These are phyloP conservation scores for Arctia plantaginis DNA, from an alignment of 2,888 invertebrate species.

Conservation along the genomic window DNA sequence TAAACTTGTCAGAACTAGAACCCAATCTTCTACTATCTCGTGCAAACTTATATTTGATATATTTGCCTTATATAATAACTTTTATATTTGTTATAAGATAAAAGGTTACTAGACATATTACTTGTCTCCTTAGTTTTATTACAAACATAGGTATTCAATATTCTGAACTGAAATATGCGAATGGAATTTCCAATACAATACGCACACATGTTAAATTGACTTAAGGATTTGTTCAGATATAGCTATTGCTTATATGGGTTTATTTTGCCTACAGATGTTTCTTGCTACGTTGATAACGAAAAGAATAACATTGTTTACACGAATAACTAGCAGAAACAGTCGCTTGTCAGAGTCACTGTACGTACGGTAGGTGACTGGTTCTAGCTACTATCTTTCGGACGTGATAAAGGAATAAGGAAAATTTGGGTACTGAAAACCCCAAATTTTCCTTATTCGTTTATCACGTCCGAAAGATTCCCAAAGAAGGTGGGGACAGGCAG, in stretches of 20 bases:
- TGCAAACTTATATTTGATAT: not conserved
- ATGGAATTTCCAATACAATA: constrained; percentile 7
- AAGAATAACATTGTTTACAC: too few species aligned
- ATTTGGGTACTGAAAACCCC: not conserved
- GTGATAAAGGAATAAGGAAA: not conserved
- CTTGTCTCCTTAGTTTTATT: constrained; percentile 11
- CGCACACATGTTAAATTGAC: not conserved
- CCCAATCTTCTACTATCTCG: not conserved
- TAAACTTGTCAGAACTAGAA: not conserved
- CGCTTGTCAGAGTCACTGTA: not conserved
- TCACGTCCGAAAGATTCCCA: not conserved
- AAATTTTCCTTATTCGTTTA: not conserved
- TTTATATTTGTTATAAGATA: not conserved
- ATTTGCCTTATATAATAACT: not conserved
- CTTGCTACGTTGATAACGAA: too few species aligned
- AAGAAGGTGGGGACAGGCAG: not conserved
- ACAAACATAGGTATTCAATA: constrained; percentile 2
- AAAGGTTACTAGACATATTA: not conserved
- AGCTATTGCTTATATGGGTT: not conserved
- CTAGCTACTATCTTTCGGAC: not conserved
- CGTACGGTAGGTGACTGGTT: not conserved
- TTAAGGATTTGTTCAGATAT: not conserved
- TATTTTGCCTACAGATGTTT: not conserved
- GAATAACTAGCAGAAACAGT: too few species aligned
- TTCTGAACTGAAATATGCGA: constrained; percentile 5